Conservation (phyloP, 2,888 invertebrate genomes). For the Nymphalis urticae region DNA sequence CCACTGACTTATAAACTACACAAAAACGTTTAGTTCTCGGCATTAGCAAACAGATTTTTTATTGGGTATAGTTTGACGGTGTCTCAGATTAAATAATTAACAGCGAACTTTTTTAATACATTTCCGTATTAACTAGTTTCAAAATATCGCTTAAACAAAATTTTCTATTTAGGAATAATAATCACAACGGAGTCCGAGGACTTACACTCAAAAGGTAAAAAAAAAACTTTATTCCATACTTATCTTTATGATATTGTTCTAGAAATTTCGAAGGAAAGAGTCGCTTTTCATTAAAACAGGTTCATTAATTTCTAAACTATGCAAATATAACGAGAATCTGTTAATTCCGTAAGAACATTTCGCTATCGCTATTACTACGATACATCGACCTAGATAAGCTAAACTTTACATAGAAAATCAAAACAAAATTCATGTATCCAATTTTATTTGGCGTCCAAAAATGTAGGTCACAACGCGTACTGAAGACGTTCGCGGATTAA, state of each 20-base stretch:
- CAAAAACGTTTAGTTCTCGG: background rate
- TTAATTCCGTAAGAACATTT: constrained; percentile 11
- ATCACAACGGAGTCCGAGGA: too few species aligned
- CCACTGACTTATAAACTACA: background rate
- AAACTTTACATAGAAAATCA: constrained; percentile 2
- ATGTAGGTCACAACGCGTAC: background rate
- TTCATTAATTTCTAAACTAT: background rate
- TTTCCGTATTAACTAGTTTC: background rate
- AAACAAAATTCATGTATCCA: background rate
- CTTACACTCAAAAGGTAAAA: too few species aligned
- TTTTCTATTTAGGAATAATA: too few species aligned
- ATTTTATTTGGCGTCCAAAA: background rate
- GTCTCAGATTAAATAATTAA: background rate
- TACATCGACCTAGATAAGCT: constrained; percentile 1
- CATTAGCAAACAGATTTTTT: background rate
- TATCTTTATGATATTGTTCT: too few species aligned
- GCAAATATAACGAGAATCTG: background rate
- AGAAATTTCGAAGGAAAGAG: background rate
- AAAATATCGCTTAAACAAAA: background rate
- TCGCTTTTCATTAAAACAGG: background rate
- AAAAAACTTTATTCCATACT: too few species aligned
- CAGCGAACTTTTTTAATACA: background rate
- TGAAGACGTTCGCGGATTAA: background rate
- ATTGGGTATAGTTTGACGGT: background rate
- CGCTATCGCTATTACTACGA: background rate